phyloP scores from a whole-genome alignment of 37 sponge, comb jelly and placozoan genomes.

The Diacarnus erythraeanus region DNA sequence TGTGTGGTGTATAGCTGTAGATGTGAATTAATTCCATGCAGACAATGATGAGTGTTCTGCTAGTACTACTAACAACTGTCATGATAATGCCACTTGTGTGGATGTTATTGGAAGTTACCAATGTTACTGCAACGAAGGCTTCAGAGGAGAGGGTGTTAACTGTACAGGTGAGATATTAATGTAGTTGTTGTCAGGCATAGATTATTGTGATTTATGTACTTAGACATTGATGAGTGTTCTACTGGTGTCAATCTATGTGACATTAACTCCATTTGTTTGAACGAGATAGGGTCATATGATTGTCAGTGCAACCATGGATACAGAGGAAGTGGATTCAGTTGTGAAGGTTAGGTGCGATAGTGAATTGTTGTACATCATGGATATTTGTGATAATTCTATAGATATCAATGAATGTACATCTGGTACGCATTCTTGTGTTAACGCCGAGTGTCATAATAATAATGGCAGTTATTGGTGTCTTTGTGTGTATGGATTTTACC shows the following conservation, averaged over 20 bases:
- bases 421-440: background rate
- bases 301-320: conserved; percentile 46
- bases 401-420: conserved; percentile 11
- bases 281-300: conserved; percentile 27
- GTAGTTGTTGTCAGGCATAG: conserved; percentile 33
- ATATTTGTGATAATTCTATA: no score
- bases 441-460: conserved; percentile 8
- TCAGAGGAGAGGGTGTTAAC: conserved; percentile 30
- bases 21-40: background rate
- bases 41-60: conserved; percentile 40
- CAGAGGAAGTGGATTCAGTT: conserved; percentile 18
- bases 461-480: background rate
- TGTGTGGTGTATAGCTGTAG: background rate
- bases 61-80: background rate
- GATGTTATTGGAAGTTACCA: conserved; percentile 33
- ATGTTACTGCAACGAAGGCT: conserved; percentile 34
- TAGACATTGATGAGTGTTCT: conserved; percentile 28
- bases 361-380: no score
- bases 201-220: conserved; percentile 36
- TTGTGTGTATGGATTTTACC: background rate
- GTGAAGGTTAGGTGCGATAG: conserved; percentile 21
- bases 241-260: background rate
- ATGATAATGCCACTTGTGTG: conserved; percentile 19
- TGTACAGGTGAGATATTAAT: background rate
- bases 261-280: conserved; percentile 29